Conservation (phyloP, 2,797 vertebrate genomes). For the Phalloptychus januarius region DNA sequence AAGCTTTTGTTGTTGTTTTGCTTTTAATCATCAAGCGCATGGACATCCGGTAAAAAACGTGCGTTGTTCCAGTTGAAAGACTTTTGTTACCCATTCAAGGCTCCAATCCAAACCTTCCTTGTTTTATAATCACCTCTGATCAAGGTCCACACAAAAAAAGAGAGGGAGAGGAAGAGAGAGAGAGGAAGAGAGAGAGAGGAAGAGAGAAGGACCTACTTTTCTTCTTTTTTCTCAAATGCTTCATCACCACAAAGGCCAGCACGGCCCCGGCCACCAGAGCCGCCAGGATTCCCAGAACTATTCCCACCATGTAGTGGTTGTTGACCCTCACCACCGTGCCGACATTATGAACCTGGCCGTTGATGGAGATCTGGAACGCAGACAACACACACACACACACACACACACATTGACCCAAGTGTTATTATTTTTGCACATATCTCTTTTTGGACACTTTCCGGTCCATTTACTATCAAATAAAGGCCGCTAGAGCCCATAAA, state of each 20-base stretch:
- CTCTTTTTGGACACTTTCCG: too few relatives aligned
- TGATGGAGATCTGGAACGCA: conserved; percentile 86
- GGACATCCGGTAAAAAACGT: conserved; percentile 22
- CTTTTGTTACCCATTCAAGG: conserved; percentile 26
- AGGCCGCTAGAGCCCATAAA: too few relatives aligned
- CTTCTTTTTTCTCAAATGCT: conserved; percentile 83
- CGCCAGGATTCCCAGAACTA: conserved; percentile 82
- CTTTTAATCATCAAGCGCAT: conserved; percentile 62
- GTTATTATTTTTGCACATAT: background rate
- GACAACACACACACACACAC: background rate
- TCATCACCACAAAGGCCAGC: conserved; percentile 81
- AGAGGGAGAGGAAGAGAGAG: too few relatives aligned
- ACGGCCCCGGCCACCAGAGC: conserved; percentile 82
- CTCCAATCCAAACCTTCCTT: background rate
- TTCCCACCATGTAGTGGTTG: conserved; percentile 82
- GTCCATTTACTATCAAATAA: too few relatives aligned
- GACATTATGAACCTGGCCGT: conserved; percentile 79
- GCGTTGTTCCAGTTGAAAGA: conserved; percentile 65
- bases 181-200: too few relatives aligned
- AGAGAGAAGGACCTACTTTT: conserved; percentile 70
- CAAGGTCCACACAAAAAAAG: conserved; percentile 50
- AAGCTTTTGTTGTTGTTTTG: conserved; percentile 1
- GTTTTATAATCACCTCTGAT: conserved; percentile 49
- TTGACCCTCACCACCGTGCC: conserved; percentile 83
- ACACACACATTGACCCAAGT: background rate